Base-by-base conservation (phyloP, 2,888 invertebrate genomes). In the Epistrophella euchroma region DNA sequence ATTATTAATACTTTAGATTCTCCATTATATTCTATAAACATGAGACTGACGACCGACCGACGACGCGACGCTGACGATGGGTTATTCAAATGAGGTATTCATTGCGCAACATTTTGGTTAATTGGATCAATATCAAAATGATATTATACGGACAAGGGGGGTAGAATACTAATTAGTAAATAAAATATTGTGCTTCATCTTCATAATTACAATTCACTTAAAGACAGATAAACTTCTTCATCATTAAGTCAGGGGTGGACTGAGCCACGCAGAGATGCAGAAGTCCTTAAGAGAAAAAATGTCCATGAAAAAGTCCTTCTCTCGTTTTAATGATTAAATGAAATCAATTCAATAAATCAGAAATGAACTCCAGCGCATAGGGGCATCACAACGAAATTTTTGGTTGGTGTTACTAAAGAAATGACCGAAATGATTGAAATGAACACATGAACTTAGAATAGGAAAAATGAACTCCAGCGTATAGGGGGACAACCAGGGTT, bases 101-200 rank as follows among this genome's bases (percentile, higher is more conserved):
- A 40, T 40, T 37, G 25, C 40, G 4, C n/a, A 40, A 62, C 37
- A 58, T 58, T 43, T 28, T 40, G 43, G n/a, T 62, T 62, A 79
- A 84, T 84, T 84, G 74, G 79, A 79, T 84, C 75, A 71, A 64
- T 79, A 79, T 79, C 43, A 56, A 64, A 45, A 84, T 66, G 70
- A 70, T 84, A 71, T 58, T 6, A 58, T 37, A 13, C 13, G 13
- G 15, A 47, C 1, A 37, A 19, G 15, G 35, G 58, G 37, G 13
- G 22, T 50, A 2, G 22, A 50, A 22, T 15, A 28, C 35, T 71
- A 71, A 66, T 32, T 71, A 62, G 62, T 43, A 40, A 62, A 62
- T 43, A 62, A 62, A 62, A 62, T 62, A 62, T 62, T 62, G 10
- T 43, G n/a, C 62, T 25, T 25, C 25, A 62, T 43, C 62, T 25